These are phyloP conservation scores for Brachirus orientalis DNA, from an alignment of 2,113 vertebrate genomes.

Conservation along the genomic window DNA sequence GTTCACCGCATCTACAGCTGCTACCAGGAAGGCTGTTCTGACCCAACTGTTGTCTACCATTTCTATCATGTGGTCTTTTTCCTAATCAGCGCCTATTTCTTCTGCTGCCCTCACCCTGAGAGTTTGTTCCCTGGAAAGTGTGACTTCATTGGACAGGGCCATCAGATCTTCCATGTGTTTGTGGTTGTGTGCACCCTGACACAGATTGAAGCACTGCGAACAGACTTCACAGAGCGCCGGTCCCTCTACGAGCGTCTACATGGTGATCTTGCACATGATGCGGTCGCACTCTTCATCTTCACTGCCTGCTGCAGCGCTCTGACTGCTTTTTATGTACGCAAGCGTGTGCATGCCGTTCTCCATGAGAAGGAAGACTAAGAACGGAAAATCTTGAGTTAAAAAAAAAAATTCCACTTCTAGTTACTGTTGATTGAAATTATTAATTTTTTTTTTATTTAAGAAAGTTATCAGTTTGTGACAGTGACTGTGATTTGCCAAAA, in stretches of 20 bases:
- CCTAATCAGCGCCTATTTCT: conserved; percentile 91
- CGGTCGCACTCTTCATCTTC: conserved; percentile 87
- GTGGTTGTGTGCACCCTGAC: conserved; percentile 91
- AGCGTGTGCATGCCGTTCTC: conserved; percentile 81
- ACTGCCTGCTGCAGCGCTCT: conserved; percentile 87
- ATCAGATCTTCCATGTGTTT: conserved; percentile 94
- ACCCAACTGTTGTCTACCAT: conserved; percentile 88
- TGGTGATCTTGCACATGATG: conserved; percentile 83
- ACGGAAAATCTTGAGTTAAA: background rate
- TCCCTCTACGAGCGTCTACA: conserved; percentile 88
- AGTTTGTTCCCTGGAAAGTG: conserved; percentile 91
- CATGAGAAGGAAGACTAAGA: conserved; percentile 84
- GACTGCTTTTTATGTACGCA: conserved; percentile 87
- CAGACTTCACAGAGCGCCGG: conserved; percentile 88
- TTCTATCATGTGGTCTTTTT: conserved; percentile 92
- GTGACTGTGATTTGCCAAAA: conserved; percentile 75
- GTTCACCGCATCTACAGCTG: conserved; percentile 87
- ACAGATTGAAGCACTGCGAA: conserved; percentile 91
- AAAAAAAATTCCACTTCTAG: conserved; percentile 27
- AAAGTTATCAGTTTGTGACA: conserved; percentile 49
- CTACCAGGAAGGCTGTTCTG: conserved; percentile 65
- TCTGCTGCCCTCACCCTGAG: conserved; percentile 91
- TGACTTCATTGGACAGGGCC: conserved; percentile 93
- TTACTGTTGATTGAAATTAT: conserved; percentile 43
- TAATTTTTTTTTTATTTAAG: conserved; percentile 54